These are phyloP conservation scores for Psittacara wagleri DNA, from an alignment of 2,113 vertebrate genomes.

Conservation along the genomic window DNA sequence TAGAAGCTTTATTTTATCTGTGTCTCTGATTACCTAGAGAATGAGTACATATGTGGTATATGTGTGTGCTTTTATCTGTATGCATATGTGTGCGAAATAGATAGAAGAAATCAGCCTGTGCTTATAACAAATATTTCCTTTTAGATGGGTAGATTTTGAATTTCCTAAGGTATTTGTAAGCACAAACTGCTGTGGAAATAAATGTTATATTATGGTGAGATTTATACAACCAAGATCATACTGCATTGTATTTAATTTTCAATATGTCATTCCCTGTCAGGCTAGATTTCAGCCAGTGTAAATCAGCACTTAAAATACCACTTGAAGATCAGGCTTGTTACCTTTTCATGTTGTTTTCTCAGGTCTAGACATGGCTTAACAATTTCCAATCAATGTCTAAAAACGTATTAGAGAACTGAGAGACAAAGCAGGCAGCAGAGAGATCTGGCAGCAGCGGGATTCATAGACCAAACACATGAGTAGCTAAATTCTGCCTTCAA, in stretches of 20 bases:
- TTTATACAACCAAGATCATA: background rate
- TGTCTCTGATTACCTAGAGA: constrained; percentile 78
- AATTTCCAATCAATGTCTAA: constrained; percentile 45
- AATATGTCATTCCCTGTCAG: background rate
- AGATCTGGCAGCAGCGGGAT: background rate
- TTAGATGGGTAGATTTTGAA: background rate
- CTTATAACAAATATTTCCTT: background rate
- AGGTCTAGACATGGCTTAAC: constrained; percentile 39
- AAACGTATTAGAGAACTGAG: background rate
- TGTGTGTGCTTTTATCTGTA: background rate
- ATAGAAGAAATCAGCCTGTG: background rate
- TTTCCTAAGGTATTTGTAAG: background rate
- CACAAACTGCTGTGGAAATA: background rate
- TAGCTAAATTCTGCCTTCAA: background rate
- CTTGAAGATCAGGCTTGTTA: constrained; percentile 29
- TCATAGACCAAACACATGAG: background rate
- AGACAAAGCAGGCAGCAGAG: background rate
- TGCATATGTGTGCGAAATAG: background rate
- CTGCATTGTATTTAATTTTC: background rate
- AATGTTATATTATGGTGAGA: background rate
- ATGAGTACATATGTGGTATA: constrained; percentile 55
- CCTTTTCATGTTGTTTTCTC: constrained; percentile 27
- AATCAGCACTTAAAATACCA: constrained; percentile 32
- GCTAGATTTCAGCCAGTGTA: constrained; percentile 30
- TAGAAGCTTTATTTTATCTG: constrained; percentile 76